Base-by-base conservation (phyloP, 1,140 invertebrate genomes). In the Chionoecetes opilio region DNA sequence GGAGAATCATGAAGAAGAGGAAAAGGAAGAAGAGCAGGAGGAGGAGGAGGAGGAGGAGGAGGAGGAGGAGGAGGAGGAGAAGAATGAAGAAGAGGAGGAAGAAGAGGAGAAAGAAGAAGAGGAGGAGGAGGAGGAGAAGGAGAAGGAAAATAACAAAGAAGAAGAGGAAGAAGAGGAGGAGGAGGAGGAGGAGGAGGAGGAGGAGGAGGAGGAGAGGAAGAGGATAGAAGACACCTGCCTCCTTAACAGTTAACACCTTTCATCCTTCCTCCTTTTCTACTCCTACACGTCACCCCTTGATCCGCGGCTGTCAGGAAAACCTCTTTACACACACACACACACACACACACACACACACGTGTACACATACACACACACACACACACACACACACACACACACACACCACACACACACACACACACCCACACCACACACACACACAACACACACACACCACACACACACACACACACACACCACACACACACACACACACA, bases 371-470 rank as follows among this genome's bases (percentile, higher is more conserved):
- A 89, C 34, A 37, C 38, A 89, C 38, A 89, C 38, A 89, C 87
- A 89, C 38, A 89, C 34, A 37, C 34, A 89, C 87, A 89, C 87
- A 82, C 38, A 89, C 34, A 89, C 38, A 89, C 26, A 37, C 87
- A 89, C 63, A 53, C 82, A 92, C 93, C 87, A 89, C 38, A 89
- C 34, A 37, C 34, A 89, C 87, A 89, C 87, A 82, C 38, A 89
- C 34, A 89, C 38, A 89, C 26, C 14, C 87, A 89, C 63, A 53
- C 82, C 93, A 53, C 91, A n/a, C 87, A 37, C 87, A 89, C 87
- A 89, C 87, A 89, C 87, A 89, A n/a, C 87, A 91, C 63, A 91
- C 90, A 91, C 90, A 91, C 90, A 91, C 90, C 63, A 63, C 63
- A 53, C 38, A 53, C 46, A 53, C 46, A 53, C n/a, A n/a, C 46